phyloP scores from a whole-genome alignment of 1,140 invertebrate genomes.

The Magallana ariakensis region DNA sequence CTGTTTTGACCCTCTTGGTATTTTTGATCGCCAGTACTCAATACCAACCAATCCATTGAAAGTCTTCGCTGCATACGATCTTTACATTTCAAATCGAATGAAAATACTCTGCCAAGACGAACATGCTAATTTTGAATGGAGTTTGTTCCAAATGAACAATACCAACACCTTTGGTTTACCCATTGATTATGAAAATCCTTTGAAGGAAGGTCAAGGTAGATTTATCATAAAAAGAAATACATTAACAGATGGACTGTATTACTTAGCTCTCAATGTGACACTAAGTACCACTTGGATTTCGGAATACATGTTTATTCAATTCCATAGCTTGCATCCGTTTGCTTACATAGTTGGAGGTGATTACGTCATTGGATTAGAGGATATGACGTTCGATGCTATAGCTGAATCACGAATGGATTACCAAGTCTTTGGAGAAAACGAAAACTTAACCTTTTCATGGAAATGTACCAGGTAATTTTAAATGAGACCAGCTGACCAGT shows the following conservation, averaged over 20 bases:
- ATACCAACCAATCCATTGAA: not conserved
- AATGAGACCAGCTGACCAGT: too few species aligned
- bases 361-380: not conserved
- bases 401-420: not conserved
- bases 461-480: not conserved
- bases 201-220: not conserved
- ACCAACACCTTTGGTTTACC: not conserved
- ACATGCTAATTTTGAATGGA: not conserved
- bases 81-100: not conserved
- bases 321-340: not conserved
- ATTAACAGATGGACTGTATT: not conserved
- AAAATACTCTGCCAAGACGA: not conserved
- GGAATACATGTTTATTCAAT: not conserved
- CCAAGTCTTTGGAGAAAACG: not conserved
- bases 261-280: not conserved
- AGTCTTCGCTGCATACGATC: not conserved
- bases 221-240: not conserved
- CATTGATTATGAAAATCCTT: conserved; percentile 2
- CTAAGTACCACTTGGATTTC: conserved; percentile 1
- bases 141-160: not conserved
- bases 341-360: not conserved
- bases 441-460: conserved; percentile 19
- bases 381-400: not conserved
- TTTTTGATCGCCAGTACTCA: not conserved
- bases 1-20: not conserved